Evolutionary conservation across 2,888 invertebrate genomes (phyloP), one percentile per base, ranked within the genome.

Genomic region (Melinaea menophilus): DNA sequence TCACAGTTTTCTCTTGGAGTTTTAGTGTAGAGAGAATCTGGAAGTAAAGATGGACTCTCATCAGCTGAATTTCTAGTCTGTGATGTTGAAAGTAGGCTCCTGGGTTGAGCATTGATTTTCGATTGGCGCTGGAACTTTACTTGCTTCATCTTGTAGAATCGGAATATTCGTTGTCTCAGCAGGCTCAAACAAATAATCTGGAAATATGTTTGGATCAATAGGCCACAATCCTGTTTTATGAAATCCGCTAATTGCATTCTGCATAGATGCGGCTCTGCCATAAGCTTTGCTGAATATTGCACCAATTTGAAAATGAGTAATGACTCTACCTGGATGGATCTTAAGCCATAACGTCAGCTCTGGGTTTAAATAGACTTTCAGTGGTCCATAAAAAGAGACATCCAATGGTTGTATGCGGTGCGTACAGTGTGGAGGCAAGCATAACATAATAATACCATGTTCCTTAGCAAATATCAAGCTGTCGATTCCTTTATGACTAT

Each of bases 251-350:
- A 65, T 56, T 48, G 62, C 70, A 66, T 65, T 73, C 59, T 64
- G 31, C 12, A 69, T 63, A 4, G 64, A 69, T 12, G 75, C 76
- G 58, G 71, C 69, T 61, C 69, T 70, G 3, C 61, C 46, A 73
- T 74, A 77, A 47, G 77, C 77, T 71, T 72, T 56, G n/a, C 65
- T 69, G 63, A 79, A 73, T 33, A 78, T 60, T 46, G 56, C 64
- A 33, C 63, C 71, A 41, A 80, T 69, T 62, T 79, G 72, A 62
- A 70, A 73, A 41, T 71, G 71, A n/a, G 75, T 77, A 12, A 79
- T 74, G 33, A 71, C 69, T 55, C 75, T 62, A 33, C 75, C 78
- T 59, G 75, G 75, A 66, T 80, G 69, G 37, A 47, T 58, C 60
- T 69, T 74, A 4, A 75, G 66, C 75, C 73, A 79, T 22, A 56